Evolutionary conservation across 2,888 invertebrate genomes (phyloP).

Genomic region (Pyrgus malvae): DNA sequence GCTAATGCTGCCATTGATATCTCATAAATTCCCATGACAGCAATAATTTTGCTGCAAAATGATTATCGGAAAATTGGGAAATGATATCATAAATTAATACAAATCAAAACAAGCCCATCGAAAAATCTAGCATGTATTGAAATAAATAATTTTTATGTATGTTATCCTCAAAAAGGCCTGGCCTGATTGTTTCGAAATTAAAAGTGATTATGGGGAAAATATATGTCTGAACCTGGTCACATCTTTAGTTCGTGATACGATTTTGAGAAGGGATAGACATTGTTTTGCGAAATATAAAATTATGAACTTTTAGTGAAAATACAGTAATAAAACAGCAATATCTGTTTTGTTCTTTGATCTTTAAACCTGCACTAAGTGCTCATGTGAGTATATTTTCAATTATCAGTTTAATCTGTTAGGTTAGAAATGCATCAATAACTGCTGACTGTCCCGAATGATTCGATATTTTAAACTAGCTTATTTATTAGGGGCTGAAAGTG

Average conservation of each 20-base stretch:
- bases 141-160: too few relatives aligned
- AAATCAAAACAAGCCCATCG: too few relatives aligned
- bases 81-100: too few relatives aligned
- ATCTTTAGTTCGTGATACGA: constrained; percentile 30
- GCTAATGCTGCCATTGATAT: too few relatives aligned
- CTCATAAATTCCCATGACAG: too few relatives aligned
- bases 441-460: constrained; percentile 69
- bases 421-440: constrained; percentile 71
- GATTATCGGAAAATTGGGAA: too few relatives aligned
- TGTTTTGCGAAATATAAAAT: constrained; percentile 27
- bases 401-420: constrained; percentile 55
- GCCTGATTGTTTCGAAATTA: too few relatives aligned
- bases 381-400: constrained; percentile 59
- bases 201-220: neutral
- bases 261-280: constrained; percentile 27
- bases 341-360: constrained; percentile 1
- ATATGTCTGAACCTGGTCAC: constrained; percentile 1
- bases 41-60: too few relatives aligned
- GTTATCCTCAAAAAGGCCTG: too few relatives aligned
- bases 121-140: too few relatives aligned
- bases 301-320: constrained; percentile 18
- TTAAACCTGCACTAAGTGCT: constrained; percentile 37
- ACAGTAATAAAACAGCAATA: constrained; percentile 1
- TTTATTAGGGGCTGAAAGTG: constrained; percentile 70
- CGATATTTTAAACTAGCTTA: constrained; percentile 61